Base-by-base conservation (phyloP, 1,140 invertebrate species). In the Andricus grossulariae region DNA sequence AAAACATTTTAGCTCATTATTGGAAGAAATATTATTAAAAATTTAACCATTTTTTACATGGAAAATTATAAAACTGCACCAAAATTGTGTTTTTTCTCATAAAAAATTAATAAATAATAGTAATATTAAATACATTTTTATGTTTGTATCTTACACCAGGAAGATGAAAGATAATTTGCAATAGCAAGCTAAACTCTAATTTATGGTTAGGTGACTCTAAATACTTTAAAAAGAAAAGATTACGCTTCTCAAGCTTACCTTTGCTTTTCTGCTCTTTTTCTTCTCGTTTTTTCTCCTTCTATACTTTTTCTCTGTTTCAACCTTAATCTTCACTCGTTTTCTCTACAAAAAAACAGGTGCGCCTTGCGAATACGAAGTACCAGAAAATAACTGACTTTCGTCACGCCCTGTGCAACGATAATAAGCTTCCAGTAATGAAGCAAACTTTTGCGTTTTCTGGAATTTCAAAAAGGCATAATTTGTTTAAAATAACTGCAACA, bases 291-390 rank as follows among this genome's bases (percentile, higher is more conserved):
- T 66, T 39, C 7, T 60, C 19, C 21, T 25, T 16, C 57, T 15
- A 39, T 66, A 16, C 57, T 66, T 66, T 60, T 66, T 15, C 57
- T 66, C 25, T 39, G 21, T 66, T 66, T 66, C 60, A n/a, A 66
- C 60, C 60, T n/a, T 66, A 66, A 66, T 66, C 60, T 66, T 66
- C 60, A 16, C 60, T 66, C 60, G 60, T 66, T 66, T 39, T 32
- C 25, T n/a, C 60, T 45, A 13, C 45, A 39, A 32, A 66, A 66
- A 66, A 39, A 21, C 32, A 66, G 60, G 25, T 66, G 60, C 25
- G 60, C 60, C 60, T 10, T 32, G 25, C 25, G 60, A 66, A 66
- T 66, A 32, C 60, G 60, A 66, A 66, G 32, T 66, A 66, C 60
- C n/a, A 66, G 60, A 45, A 66, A 66, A 66, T 66, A 39, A 66